Evolutionary conservation across 2,888 invertebrate species (phyloP), one percentile per base, ranked within the genome.

Genomic region (Schizotus pectinicornis): DNA sequence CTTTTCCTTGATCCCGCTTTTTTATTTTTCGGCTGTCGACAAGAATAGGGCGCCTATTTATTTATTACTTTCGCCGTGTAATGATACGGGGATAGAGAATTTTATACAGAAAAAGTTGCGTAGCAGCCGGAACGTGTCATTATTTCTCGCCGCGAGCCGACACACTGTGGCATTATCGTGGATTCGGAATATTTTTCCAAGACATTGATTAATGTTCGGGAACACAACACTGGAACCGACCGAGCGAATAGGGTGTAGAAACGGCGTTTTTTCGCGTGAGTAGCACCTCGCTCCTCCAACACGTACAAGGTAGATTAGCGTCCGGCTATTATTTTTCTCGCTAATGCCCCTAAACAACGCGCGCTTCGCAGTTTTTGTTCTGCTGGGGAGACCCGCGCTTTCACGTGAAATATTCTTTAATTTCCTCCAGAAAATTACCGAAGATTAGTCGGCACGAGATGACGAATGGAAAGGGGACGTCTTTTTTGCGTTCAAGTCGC

Each of bases 371-470:
- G 38, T 33, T 43, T 54, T 39, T 48, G 12, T 22, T 31, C 12
- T 5, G n/a, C 13, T 9, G 36, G 53, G 41, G 53, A 48, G 54
- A 59, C 55, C 45, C 50, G 49, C 46, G 55, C 55, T 59, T 56
- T 60, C 60, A 62, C 63, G 56, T 62, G 64, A 67, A 70, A 69
- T 67, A 68, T 69, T 66, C 68, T 68, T 67, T 69, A 68, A 69
- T 70, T 70, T 70, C 67, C 70, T 63, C 61, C 59, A 49, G 62
- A 66, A 66, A 69, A 68, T 66, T 69, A 63, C 63, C 22, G 13
- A 39, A 59, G 59, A 59, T 59, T 59, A 59, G 56, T 55, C 48
- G 55, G 42, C 34, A 41, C 42, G 33, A 22, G 48, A 37, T 56
- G 55, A 56, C 32, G 49, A 48, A 56, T 56, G 55, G 38, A 48